Base-by-base conservation (phyloP, 2,113 vertebrate species). In the Aramus guarauna region DNA sequence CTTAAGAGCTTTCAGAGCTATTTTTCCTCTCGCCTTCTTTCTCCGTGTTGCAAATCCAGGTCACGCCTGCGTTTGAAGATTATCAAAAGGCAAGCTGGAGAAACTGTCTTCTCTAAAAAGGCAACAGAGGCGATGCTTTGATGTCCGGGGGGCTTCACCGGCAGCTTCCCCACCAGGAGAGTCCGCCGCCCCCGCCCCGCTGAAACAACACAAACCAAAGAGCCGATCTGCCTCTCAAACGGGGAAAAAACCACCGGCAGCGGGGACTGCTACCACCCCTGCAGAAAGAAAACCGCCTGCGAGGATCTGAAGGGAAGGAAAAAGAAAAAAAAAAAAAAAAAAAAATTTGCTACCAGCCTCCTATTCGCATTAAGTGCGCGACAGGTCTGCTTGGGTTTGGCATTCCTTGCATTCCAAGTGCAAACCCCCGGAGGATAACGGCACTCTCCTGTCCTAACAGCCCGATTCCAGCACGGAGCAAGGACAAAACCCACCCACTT, bases 71-170 rank as follows among this genome's bases (percentile, higher is more conserved):
- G 80, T 87, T 66, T 94, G 91, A 96, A 80, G 89, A 88, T 82
- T 85, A 88, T 85, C 93, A 94, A 90, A 96, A 95, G 93, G 94
- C 93, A 74, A 96, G 93, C 69, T 43, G 86, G 91, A 95, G 77
- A 73, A 90, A 80, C n/a, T 5, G 48, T 11, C 53, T 89, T 7
- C 84, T 73, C 78, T 47, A 22, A 27, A 56, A 48, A 36, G 29
- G 64, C 76, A 24, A 15, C 79, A 52, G 72, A 45, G 87, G 73
- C 83, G 23, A 9, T 0, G 7, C 67, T 94, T 86, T 94, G 80
- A 96, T 92, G 86, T 84, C 45, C 72, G 1, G 34, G 52, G 85
- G 91, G 67, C 83, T 63, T 27, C 64, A 34, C 36, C 0, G 0
- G 63, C 93, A 56, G 69, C 75, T 18, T 6, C 7, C 0, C 60